These are phyloP conservation scores for Onychomys arenicola DNA, from an alignment of 2,797 vertebrate species.

Conservation along the genomic window DNA sequence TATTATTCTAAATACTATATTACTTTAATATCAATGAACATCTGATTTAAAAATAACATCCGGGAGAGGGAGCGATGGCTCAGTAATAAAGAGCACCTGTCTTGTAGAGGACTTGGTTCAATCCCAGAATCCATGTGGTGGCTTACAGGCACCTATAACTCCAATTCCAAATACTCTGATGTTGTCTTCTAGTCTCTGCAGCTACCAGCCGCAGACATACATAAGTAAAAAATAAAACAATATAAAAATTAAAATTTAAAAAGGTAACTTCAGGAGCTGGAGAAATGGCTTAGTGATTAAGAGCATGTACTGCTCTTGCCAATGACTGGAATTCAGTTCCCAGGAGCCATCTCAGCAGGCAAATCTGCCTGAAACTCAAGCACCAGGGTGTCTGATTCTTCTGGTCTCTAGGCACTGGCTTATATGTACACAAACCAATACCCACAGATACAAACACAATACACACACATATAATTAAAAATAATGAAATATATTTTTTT, in stretches of 20 bases:
- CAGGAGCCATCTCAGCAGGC: neutral
- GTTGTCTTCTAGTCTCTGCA: too few species aligned
- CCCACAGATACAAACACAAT: neutral
- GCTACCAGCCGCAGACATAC: too few species aligned
- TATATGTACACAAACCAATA: neutral
- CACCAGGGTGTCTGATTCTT: neutral
- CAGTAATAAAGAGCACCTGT: neutral
- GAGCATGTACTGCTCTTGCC: neutral
- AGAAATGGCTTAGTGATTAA: neutral
- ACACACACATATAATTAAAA: neutral
- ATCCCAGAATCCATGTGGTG: too few species aligned
- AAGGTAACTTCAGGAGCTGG: too few species aligned
- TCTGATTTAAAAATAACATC: neutral
- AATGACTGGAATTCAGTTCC: too few species aligned
- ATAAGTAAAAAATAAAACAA: too few species aligned
- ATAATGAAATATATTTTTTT: too few species aligned
- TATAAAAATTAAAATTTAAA: too few species aligned
- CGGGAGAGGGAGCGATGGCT: neutral
- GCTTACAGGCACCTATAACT: too few species aligned
- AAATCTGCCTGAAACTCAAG: neutral
- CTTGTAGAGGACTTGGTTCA: neutral
- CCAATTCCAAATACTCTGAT: too few species aligned
- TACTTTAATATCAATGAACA: neutral
- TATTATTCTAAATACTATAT: neutral
- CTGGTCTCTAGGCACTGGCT: neutral